Evolutionary conservation across 2,888 invertebrate genomes (phyloP), one percentile per base, ranked within the genome.

Genomic region (Tenthredo mesomela): DNA sequence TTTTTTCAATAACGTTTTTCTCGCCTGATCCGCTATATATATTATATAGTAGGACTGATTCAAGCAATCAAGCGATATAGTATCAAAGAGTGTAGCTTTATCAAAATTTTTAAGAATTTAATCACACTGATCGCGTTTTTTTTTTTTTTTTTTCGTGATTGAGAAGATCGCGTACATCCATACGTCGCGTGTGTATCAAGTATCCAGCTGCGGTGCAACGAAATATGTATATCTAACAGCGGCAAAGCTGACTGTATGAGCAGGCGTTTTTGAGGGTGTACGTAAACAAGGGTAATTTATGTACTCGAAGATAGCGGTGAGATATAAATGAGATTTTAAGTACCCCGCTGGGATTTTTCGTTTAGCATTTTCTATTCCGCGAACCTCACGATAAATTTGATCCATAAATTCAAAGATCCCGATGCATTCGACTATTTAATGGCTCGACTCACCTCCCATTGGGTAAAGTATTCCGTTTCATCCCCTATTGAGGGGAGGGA

Each of bases 311-410:
- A 91, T 92, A 91, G 90, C 87, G 87, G 87, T 86, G 89, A 88
- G 89, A 90, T 91, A 91, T 92, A 92, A 91, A 91, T 91, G 92
- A 92, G 91, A 90, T 91, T 91, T 90, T 92, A 91, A 91, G 90
- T 91, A 91, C 90, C 90, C 87, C 40, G 83, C 75, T 86, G 86
- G 84, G 84, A 83, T 70, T 84, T 84, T 82, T 82, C 84, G 85
- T 83, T 85, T 84, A 85, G 86, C 85, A 87, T 90, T 89, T 89
- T 88, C 89, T 88, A 89, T 89, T 90, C 88, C 87, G 86, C 87
- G 86, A 89, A 88, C 86, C 86, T 86, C 86, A 88, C 88, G 86
- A 89, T 89, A 89, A 89, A 90, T 90, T 88, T 87, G 88, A 87
- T 86, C 87, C 89, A 89, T 89, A 89, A 89, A 89, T 89, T 90